Conservation (phyloP, 2,113 vertebrate genomes). For the Spea multiplicata region DNA sequence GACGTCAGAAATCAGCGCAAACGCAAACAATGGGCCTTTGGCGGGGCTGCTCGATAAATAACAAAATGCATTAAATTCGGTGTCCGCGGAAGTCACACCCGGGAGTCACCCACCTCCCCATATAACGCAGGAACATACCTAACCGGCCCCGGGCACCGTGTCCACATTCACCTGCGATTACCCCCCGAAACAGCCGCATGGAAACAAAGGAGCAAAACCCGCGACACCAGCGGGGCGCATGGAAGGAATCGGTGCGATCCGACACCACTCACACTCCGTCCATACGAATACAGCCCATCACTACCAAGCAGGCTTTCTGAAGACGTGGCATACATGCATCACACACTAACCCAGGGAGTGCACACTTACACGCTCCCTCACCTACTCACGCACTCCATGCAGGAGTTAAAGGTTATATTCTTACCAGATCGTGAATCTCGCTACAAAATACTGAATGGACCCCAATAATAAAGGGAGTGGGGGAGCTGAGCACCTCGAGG, state of each 20-base stretch:
- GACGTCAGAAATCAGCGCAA: too few species aligned
- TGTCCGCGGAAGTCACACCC: too few species aligned
- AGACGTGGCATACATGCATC: not conserved
- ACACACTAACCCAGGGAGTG: not conserved
- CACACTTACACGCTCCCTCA: not conserved
- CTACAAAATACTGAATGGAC: conserved; percentile 92
- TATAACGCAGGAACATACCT: too few species aligned
- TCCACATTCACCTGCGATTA: too few species aligned
- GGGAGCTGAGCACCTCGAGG: conserved; percentile 93
- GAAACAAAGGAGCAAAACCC: too few species aligned
- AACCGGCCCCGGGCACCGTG: too few species aligned
- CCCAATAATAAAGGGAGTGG: conserved; percentile 97
- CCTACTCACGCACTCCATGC: not conserved
- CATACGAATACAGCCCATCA: not conserved
- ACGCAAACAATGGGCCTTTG: too few species aligned
- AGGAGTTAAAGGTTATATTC: too few species aligned
- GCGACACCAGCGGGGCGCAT: not conserved
- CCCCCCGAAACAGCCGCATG: too few species aligned
- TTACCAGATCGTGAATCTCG: conserved; percentile 94
- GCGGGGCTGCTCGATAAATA: too few species aligned
- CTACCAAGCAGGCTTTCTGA: not conserved
- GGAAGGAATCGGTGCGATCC: not conserved
- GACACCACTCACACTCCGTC: not conserved
- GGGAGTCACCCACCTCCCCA: too few species aligned
- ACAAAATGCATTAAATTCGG: too few species aligned